A percentile compares a stretch with the other conserved stretches of the same genome.
Evolutionary conservation across 2,888 invertebrate genomes (phyloP).

Genomic region (Netelia fuscicornis): DNA sequence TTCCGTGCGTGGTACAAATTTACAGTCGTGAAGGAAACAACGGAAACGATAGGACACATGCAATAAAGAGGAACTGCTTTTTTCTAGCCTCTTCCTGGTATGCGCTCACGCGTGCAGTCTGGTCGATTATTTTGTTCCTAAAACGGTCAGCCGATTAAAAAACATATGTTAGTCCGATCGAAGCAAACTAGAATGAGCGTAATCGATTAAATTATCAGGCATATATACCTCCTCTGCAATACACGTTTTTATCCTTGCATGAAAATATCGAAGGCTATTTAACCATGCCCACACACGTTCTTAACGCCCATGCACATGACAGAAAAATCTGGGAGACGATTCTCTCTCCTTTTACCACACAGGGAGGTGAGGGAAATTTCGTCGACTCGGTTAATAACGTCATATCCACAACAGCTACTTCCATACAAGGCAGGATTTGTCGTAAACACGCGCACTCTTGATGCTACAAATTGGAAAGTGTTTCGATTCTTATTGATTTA

Average conservation of each 20-base stretch:
- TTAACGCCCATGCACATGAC: constrained; percentile 53
- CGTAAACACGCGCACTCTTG: constrained; percentile 16
- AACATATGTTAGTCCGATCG: neutral
- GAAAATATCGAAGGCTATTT: constrained; percentile 31
- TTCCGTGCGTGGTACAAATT: constrained; percentile 39
- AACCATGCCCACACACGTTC: constrained; percentile 32
- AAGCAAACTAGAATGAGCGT: no score
- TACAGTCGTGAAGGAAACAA: constrained; percentile 13
- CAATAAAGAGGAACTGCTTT: neutral
- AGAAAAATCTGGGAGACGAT: constrained; percentile 36
- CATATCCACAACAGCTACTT: constrained; percentile 60
- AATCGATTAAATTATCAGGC: no score
- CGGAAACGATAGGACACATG: neutral
- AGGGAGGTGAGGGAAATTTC: neutral
- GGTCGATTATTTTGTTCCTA: constrained; percentile 40
- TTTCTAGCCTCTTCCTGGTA: constrained; percentile 8
- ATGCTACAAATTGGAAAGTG: constrained; percentile 58
- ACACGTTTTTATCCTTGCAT: neutral
- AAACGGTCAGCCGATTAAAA: neutral
- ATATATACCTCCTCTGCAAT: no score
- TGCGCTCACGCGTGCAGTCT: constrained; percentile 43
- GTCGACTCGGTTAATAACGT: constrained; percentile 62
- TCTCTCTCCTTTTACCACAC: constrained; percentile 21
- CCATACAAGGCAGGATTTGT: constrained; percentile 65
- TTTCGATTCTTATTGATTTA: constrained; percentile 53